Percentiles rank a stretch among this genome's conserved stretches.
phyloP scores from a whole-genome alignment of 2,797 vertebrate genomes.

The Arrhamphus sclerolepis region DNA sequence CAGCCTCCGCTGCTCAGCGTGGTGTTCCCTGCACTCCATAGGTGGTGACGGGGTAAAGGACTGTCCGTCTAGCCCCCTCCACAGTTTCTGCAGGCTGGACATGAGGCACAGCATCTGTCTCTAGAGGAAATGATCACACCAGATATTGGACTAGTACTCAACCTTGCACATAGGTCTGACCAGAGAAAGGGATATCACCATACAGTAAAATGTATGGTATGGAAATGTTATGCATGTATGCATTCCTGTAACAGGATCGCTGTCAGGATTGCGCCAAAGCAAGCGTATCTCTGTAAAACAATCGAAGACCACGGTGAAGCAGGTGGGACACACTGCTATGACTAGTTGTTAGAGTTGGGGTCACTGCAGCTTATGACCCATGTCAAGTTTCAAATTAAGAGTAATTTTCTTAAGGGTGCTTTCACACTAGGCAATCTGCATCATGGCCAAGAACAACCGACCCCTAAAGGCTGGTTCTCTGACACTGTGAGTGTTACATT shows the following conservation, averaged over 20 bases:
- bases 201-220: background rate
- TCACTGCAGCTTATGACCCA: too few relatives aligned
- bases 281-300: background rate
- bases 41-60: constrained; percentile 45
- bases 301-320: too few relatives aligned
- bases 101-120: constrained; percentile 78
- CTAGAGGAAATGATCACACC: constrained; percentile 43
- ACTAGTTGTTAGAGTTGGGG: too few relatives aligned
- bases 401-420: too few relatives aligned
- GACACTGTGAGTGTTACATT: too few relatives aligned
- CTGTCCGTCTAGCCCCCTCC: constrained; percentile 59
- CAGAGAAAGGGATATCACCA: background rate
- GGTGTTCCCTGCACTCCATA: constrained; percentile 61
- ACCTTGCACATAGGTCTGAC: background rate
- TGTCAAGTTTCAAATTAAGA: too few relatives aligned
- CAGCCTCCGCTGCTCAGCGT: constrained; percentile 55
- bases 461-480: too few relatives aligned
- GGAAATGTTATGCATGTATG: background rate
- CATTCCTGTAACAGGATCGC: too few relatives aligned
- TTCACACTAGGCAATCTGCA: too few relatives aligned
- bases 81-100: constrained; percentile 77
- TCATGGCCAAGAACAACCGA: too few relatives aligned
- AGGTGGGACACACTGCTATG: too few relatives aligned
- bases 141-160: constrained; percentile 14
- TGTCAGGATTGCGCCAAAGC: background rate